These are phyloP conservation scores for Oeneis ivallda DNA, from an alignment of 2,888 invertebrate genomes.

Conservation along the genomic window DNA sequence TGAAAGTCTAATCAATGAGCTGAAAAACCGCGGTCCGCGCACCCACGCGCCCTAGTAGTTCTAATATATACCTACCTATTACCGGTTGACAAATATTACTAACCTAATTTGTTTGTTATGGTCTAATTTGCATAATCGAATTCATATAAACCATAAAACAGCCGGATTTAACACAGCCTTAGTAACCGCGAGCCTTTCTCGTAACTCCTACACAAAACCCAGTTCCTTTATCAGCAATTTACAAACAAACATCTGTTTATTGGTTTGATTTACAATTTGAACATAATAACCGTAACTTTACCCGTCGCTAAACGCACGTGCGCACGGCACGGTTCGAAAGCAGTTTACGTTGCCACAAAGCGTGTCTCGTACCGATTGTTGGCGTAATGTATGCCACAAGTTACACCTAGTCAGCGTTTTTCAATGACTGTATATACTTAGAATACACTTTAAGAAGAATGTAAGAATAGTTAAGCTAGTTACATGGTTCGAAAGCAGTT, in stretches of 20 bases:
- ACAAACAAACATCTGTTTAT: conserved; percentile 15
- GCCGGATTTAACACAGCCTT: background rate
- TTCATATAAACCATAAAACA: background rate
- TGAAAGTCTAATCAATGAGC: no score
- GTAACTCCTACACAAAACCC: background rate
- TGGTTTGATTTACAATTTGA: conserved; percentile 18
- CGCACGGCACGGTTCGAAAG: conserved; percentile 34
- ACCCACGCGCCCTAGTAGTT: no score
- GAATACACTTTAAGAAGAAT: background rate
- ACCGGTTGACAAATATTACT: no score
- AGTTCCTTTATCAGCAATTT: conserved; percentile 12
- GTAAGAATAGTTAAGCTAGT: no score
- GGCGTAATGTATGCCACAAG: conserved; percentile 8
- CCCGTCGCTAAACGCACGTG: conserved; percentile 32
- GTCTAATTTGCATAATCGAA: background rate
- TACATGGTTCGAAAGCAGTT: conserved; percentile 39
- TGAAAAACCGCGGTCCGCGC: no score
- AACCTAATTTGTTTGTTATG: no score
- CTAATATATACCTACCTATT: no score
- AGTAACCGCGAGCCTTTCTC: background rate
- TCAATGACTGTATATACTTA: background rate
- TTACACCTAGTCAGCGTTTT: conserved; percentile 15
- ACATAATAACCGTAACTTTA: conserved; percentile 13
- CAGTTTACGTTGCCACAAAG: conserved; percentile 38
- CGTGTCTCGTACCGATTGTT: conserved; percentile 31